These are phyloP conservation scores for Tortrix viridana DNA, from an alignment of 2,888 invertebrate species.

Conservation along the genomic window DNA sequence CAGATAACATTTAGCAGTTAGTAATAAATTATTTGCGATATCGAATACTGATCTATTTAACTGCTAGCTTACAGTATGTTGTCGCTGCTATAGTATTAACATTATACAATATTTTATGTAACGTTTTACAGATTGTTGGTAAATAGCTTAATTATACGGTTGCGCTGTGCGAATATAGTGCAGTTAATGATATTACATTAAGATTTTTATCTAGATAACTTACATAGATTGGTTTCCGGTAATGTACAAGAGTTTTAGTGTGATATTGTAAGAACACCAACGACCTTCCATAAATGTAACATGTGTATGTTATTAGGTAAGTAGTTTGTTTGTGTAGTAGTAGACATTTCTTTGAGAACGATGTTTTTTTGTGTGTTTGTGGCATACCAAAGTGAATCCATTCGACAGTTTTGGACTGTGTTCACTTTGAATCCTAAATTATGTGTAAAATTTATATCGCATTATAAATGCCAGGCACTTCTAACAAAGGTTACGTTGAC, in stretches of 20 bases:
- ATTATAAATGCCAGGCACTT: constrained; percentile 72
- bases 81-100: constrained; percentile 27
- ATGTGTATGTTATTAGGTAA: constrained; percentile 13
- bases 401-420: constrained; percentile 52
- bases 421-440: constrained; percentile 65
- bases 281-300: constrained; percentile 30
- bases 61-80: constrained; percentile 10
- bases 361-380: constrained; percentile 42
- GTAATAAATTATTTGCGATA: constrained; percentile 13
- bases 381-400: constrained; percentile 64
- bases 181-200: constrained; percentile 24
- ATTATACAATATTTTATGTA: constrained; percentile 31
- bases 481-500: constrained; percentile 54
- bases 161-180: constrained; percentile 18
- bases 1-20: too few relatives aligned
- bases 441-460: constrained; percentile 58
- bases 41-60: constrained; percentile 10
- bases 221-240: constrained; percentile 21
- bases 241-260: constrained; percentile 34
- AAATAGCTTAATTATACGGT: constrained; percentile 23
- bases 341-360: constrained; percentile 67
- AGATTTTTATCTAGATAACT: constrained; percentile 30
- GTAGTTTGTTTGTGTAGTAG: constrained; percentile 38
- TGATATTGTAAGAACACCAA: constrained; percentile 38
- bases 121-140: constrained; percentile 29